Conservation (phyloP, 2,888 invertebrate species). For the Cosmia pyralina region DNA sequence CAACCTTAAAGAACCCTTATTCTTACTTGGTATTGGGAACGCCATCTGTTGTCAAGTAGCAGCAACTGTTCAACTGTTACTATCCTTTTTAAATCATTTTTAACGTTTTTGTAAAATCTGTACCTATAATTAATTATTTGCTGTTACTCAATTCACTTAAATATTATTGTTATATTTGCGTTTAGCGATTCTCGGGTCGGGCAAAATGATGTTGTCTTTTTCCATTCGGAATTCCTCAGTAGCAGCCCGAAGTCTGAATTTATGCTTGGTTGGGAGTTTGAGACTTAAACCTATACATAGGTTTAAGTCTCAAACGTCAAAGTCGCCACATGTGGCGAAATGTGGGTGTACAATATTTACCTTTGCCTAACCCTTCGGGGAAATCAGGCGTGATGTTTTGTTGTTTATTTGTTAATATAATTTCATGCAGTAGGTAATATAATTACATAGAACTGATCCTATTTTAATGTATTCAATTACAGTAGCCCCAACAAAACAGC, state of each 20-base stretch:
- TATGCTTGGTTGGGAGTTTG: neutral
- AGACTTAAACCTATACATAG: too few relatives aligned
- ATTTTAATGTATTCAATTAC: slow-evolving; percentile 30
- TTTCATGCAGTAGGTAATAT: too few relatives aligned
- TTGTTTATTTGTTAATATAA: too few relatives aligned
- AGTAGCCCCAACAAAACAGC: slow-evolving; percentile 67
- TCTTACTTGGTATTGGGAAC: neutral
- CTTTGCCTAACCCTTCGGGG: too few relatives aligned
- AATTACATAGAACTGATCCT: too few relatives aligned
- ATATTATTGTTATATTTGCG: too few relatives aligned
- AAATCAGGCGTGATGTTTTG: too few relatives aligned
- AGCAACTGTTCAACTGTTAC: neutral
- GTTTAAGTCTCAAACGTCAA: too few relatives aligned
- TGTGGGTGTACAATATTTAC: too few relatives aligned
- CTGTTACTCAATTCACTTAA: neutral
- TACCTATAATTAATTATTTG: neutral
- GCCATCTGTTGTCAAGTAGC: slow-evolving; percentile 21
- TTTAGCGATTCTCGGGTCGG: too few relatives aligned
- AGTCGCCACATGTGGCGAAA: too few relatives aligned
- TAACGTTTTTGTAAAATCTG: neutral
- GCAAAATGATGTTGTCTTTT: neutral
- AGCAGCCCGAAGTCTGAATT: neutral
- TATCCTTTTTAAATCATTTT: neutral
- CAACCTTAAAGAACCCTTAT: too few relatives aligned
- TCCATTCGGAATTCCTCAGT: neutral